Percentiles rank a stretch among this genome's conserved stretches.
phyloP scores from a whole-genome alignment of 2,888 invertebrate species.

The Lagria hirta region DNA sequence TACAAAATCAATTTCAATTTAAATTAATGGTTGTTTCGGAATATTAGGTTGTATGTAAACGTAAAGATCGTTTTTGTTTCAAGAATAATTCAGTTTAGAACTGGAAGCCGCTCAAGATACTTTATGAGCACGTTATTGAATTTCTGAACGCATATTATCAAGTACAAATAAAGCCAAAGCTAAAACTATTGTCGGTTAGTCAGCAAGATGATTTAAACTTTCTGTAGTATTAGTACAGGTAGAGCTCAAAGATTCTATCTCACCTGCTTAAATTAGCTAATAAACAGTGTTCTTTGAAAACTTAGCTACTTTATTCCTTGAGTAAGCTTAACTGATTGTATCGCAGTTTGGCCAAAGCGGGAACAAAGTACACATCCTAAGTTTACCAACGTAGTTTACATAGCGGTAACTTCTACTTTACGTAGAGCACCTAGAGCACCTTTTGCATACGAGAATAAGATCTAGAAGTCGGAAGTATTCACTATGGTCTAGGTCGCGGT shows the following conservation, averaged over 20 bases:
- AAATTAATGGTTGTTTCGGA: too few species aligned
- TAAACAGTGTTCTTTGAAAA: slow-evolving; percentile 47
- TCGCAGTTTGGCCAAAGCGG: slow-evolving; percentile 44
- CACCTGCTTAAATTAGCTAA: slow-evolving; percentile 41
- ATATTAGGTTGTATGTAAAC: too few species aligned
- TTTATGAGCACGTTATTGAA: too few species aligned
- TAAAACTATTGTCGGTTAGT: too few species aligned
- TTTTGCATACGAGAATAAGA: slow-evolving; percentile 45
- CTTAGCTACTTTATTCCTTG: slow-evolving; percentile 44
- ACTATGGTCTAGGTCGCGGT: too few species aligned
- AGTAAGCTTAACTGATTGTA: slow-evolving; percentile 48
- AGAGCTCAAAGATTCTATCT: slow-evolving; percentile 27
- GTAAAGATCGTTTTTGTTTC: too few species aligned
- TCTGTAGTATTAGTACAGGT: slow-evolving; percentile 17
- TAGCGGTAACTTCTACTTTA: slow-evolving; percentile 47
- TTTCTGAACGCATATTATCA: too few species aligned
- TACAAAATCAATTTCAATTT: too few species aligned
- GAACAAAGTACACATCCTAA: slow-evolving; percentile 42
- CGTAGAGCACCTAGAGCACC: slow-evolving; percentile 45
- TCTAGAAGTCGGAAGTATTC: slow-evolving; percentile 43
- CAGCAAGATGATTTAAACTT: slow-evolving; percentile 26
- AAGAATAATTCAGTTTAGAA: too few species aligned
- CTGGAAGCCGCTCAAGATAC: too few species aligned
- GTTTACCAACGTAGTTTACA: slow-evolving; percentile 47
- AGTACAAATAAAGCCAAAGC: too few species aligned